Evolutionary conservation across 2,888 invertebrate genomes (phyloP).

Genomic region (Chironomus riparius): DNA sequence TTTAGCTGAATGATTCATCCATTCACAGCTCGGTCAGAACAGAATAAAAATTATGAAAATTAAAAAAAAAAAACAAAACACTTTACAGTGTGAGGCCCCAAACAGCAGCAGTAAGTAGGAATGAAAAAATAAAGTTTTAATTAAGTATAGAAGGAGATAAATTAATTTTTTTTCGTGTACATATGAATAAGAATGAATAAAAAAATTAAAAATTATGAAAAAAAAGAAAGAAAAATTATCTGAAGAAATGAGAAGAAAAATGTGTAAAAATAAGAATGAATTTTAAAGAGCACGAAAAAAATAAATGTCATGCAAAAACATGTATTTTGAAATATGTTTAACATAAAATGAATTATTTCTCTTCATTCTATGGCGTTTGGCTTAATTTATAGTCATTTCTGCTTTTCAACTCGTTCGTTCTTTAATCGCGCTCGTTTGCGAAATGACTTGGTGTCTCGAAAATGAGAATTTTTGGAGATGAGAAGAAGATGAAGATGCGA

Average conservation of each 20-base stretch:
- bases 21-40: no score
- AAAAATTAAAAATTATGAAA: neutral
- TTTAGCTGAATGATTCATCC: no score
- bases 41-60: neutral
- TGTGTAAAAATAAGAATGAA: constrained; percentile 5
- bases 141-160: constrained; percentile 12
- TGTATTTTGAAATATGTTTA: constrained; percentile 27
- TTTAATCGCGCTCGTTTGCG: neutral
- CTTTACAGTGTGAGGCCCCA: neutral
- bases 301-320: constrained; percentile 28
- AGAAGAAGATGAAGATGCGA: neutral
- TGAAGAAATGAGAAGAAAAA: neutral
- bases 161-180: constrained; percentile 12
- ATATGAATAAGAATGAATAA: constrained; percentile 4
- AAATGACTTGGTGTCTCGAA: no score
- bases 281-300: constrained; percentile 9
- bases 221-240: no score
- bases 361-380: constrained; percentile 5
- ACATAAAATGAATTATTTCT: constrained; percentile 25
- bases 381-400: constrained; percentile 11
- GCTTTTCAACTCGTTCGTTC: neutral
- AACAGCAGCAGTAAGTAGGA: neutral
- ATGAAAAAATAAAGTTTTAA: constrained; percentile 15
- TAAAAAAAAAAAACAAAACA: constrained; percentile 14
- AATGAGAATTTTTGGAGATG: no score